Base-by-base conservation (phyloP, 2,113 vertebrate species). In the Illadopsis cleaveri region DNA sequence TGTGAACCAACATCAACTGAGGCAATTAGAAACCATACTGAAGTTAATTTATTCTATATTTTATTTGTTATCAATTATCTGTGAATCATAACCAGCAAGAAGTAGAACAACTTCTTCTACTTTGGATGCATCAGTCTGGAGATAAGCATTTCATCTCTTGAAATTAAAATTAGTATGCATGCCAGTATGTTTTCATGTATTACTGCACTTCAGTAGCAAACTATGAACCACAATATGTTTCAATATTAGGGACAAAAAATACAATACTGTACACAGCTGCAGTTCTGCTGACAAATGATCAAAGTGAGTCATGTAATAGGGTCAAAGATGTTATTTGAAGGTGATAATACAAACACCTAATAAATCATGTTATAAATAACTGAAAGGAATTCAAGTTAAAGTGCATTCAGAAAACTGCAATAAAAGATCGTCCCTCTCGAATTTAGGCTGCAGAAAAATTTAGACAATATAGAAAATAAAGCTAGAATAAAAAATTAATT, bases 281-380 rank as follows among this genome's bases (percentile, higher is more conserved):
- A 92, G 17, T 94, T 93, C 81, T 80, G 57, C 31, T 95, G 89
- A 96, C 35, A 96, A 58, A 81, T 88, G 51, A 96, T 93, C 30
- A 13, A 92, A 94, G n/a, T 58, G 47, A 37, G 30, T 50, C 21
- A 73, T 68, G 13, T 61, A 89, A 80, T 11, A 95, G 37, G 50
- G 57, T 90, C 66, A 95, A 33, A 95, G 22, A 90, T 94, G 92
- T 82, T 94, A 89, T 93, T 87, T 96, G 81, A 95, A 97, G 84
- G 82, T 97, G 61, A 96, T 92, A 89, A 90, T 40, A 44, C 10
- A 56, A 81, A 82, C 60, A 66, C 12, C 35, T 84, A 93, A 96
- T 95, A 96, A 97, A 96, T 96, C 73, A 93, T 53, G 12, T 33
- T 60, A 65, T 78, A 91, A 93, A 89, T 77, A 73, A 92, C 6